Percentiles rank a stretch among this genome's conserved stretches.
phyloP scores from a whole-genome alignment of 2,888 invertebrate species.

The Elaeidobius kamerunicus region DNA sequence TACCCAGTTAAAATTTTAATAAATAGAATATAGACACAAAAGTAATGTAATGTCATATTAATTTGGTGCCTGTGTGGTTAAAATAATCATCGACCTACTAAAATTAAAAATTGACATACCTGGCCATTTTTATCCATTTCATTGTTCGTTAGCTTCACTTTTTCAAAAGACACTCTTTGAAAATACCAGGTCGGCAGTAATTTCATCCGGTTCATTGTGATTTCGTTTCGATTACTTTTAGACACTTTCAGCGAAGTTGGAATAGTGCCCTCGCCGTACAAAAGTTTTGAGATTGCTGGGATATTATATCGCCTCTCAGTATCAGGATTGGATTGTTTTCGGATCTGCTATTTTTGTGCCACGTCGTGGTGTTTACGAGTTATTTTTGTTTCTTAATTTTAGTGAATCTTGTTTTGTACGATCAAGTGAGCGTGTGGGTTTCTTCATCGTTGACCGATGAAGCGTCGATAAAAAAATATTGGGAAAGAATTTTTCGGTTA shows the following conservation, averaged over 20 bases:
- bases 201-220: constrained; percentile 1
- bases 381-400: constrained; percentile 21
- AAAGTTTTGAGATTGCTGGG: constrained; percentile 28
- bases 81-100: too few species aligned
- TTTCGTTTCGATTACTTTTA: constrained; percentile 4
- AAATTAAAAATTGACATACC: constrained; percentile 53
- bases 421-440: constrained; percentile 18
- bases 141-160: constrained; percentile 81
- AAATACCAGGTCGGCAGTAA: too few species aligned
- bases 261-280: constrained; percentile 17
- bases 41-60: too few species aligned
- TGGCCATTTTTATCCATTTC: constrained; percentile 76
- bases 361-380: constrained; percentile 26
- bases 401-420: constrained; percentile 20
- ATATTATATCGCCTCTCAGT: constrained; percentile 25
- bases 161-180: constrained; percentile 82
- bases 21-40: too few species aligned
- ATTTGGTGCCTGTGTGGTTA: too few species aligned
- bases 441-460: constrained; percentile 13
- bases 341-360: constrained; percentile 29
- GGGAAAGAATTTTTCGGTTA: not conserved
- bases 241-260: constrained; percentile 7
- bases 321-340: constrained; percentile 26
- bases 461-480: not conserved
- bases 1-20: too few species aligned